These are phyloP conservation scores for Epiblema foenella DNA, from an alignment of 2,888 invertebrate species.

Conservation along the genomic window DNA sequence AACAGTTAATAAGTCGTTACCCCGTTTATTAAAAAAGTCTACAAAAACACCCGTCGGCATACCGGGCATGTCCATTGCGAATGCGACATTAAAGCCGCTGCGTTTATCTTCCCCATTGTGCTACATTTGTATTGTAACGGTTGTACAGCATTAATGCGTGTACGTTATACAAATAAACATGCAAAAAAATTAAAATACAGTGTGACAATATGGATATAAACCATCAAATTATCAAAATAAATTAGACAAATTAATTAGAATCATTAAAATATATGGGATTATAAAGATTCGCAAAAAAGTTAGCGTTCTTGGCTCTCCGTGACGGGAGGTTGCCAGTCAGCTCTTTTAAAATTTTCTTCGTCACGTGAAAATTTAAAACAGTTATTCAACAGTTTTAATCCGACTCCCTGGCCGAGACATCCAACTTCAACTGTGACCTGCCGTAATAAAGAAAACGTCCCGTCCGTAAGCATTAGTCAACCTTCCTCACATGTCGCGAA, in stretches of 20 bases:
- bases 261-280: too few relatives aligned
- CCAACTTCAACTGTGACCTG: neutral
- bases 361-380: too few relatives aligned
- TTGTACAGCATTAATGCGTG: conserved; percentile 7
- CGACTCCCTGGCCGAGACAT: too few relatives aligned
- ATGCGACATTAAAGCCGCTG: conserved; percentile 26
- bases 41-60: conserved; percentile 10
- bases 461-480: conserved; percentile 31
- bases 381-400: too few relatives aligned
- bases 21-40: conserved; percentile 17
- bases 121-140: conserved; percentile 20
- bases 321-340: too few relatives aligned
- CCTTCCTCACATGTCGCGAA: conserved; percentile 28
- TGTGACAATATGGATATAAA: too few relatives aligned
- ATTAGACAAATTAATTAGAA: too few relatives aligned
- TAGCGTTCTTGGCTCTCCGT: too few relatives aligned
- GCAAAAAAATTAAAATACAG: too few relatives aligned
- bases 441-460: conserved; percentile 25
- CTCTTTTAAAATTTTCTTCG: too few relatives aligned
- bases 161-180: neutral
- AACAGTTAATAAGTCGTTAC: conserved; percentile 10
- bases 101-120: conserved; percentile 35
- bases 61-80: conserved; percentile 18
- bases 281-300: too few relatives aligned
- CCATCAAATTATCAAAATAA: too few relatives aligned